phyloP scores from a whole-genome alignment of 2,113 vertebrate genomes.

The Vicugna pacos region DNA sequence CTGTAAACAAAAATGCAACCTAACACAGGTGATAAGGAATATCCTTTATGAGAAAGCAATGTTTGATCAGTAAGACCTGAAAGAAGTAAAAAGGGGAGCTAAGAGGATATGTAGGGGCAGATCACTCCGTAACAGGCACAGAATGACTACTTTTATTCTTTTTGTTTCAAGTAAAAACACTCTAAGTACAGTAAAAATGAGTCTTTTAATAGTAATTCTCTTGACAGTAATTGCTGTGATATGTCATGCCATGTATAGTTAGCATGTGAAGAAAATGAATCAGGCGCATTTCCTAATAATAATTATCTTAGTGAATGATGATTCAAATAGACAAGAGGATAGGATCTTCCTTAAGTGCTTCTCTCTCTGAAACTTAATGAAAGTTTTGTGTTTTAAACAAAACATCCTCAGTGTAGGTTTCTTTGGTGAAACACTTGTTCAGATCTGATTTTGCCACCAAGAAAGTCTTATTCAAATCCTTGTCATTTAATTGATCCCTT shows the following conservation, averaged over 20 bases:
- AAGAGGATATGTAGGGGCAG: background rate
- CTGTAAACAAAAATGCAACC: background rate
- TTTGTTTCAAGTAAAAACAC: conserved; percentile 69
- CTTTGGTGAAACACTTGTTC: background rate
- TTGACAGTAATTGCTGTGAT: conserved; percentile 75
- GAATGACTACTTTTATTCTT: conserved; percentile 60
- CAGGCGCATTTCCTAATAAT: conserved; percentile 65
- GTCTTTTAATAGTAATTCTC: conserved; percentile 68
- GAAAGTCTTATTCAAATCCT: background rate
- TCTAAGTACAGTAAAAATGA: conserved; percentile 63
- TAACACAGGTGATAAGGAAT: background rate
- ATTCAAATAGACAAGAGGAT: conserved; percentile 63
- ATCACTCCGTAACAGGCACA: conserved; percentile 40
- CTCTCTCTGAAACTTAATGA: conserved; percentile 37
- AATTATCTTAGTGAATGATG: conserved; percentile 55
- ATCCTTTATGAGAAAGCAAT: background rate
- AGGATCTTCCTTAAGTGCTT: conserved; percentile 51
- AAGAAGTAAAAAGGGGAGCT: background rate
- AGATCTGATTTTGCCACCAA: conserved; percentile 35
- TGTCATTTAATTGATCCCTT: background rate
- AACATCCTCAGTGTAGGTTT: conserved; percentile 15
- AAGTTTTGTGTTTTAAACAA: conserved; percentile 53
- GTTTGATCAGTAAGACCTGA: background rate
- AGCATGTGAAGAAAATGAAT: conserved; percentile 66
- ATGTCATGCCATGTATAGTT: conserved; percentile 56